phyloP scores from a whole-genome alignment of 1,140 invertebrate genomes.

The Monochamus saltuarius region DNA sequence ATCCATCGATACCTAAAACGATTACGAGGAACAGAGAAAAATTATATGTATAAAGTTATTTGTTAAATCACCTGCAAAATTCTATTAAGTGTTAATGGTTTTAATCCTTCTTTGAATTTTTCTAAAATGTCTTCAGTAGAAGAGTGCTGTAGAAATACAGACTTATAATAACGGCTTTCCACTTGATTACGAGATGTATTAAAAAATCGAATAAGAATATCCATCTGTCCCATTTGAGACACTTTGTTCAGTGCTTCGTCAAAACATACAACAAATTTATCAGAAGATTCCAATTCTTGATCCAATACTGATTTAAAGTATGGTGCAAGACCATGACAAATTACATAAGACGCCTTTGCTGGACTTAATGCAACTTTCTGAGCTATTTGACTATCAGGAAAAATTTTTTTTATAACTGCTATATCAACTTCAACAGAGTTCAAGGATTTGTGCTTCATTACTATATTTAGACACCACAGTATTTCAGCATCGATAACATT shows the following conservation, averaged over 20 bases:
- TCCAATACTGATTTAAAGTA: conserved; percentile 1
- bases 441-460: too few species aligned
- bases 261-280: conserved; percentile 11
- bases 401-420: not conserved
- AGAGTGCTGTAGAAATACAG: conserved; percentile 3
- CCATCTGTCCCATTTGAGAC: conserved; percentile 6
- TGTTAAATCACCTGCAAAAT: conserved; percentile 9
- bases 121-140: not conserved
- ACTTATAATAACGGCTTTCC: conserved; percentile 3
- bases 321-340: conserved; percentile 8
- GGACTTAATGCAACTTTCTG: conserved; percentile 2
- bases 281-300: not conserved
- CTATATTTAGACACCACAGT: too few species aligned
- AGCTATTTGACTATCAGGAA: not conserved
- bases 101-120: conserved; percentile 5
- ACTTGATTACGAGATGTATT: not conserved
- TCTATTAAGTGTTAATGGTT: not conserved
- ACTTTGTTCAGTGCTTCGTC: conserved; percentile 6
- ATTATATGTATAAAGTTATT: not conserved
- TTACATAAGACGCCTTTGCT: conserved; percentile 1
- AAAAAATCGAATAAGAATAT: conserved; percentile 2
- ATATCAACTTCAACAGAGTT: not conserved
- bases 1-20: conserved; percentile 6
- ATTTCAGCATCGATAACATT: too few species aligned
- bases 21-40: not conserved